phyloP scores from a whole-genome alignment of 2,797 vertebrate genomes.

The Sebastes jordani region DNA sequence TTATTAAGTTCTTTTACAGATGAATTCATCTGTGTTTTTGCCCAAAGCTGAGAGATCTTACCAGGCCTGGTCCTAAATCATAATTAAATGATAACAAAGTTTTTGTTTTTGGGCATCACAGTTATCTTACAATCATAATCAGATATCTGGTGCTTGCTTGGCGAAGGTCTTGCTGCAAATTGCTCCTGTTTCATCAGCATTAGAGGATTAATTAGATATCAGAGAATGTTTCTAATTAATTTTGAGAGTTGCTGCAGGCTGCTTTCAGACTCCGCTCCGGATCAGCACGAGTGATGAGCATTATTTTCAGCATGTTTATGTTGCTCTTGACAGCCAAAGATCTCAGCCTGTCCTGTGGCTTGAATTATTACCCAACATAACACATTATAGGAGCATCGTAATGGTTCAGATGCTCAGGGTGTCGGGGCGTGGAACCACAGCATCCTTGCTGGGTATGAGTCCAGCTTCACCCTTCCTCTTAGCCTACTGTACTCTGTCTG shows the following conservation, averaged over 20 bases:
- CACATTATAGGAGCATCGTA: neutral
- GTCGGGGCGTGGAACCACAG: neutral
- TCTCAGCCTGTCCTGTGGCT: neutral
- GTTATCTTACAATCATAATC: constrained; percentile 11
- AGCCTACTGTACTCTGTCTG: neutral
- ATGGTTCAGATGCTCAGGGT: neutral
- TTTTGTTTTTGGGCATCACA: neutral
- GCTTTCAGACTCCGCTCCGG: neutral
- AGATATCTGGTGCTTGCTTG: neutral
- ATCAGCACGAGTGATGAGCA: neutral
- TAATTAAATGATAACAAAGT: constrained; percentile 31
- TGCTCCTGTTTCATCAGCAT: constrained; percentile 26
- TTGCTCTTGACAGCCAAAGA: neutral
- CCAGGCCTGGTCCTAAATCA: neutral
- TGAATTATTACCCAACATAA: neutral
- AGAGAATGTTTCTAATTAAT: constrained; percentile 47
- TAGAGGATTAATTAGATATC: constrained; percentile 57
- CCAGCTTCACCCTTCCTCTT: neutral
- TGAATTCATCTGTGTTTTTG: neutral
- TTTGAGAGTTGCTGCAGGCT: constrained; percentile 30
- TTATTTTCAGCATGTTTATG: constrained; percentile 14
- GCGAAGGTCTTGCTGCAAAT: constrained; percentile 9
- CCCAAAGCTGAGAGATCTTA: neutral
- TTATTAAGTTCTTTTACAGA: neutral
- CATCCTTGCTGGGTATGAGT: neutral